These are phyloP conservation scores for Urocyon cinereoargenteus DNA, from an alignment of 2,797 vertebrate genomes.

Conservation along the genomic window DNA sequence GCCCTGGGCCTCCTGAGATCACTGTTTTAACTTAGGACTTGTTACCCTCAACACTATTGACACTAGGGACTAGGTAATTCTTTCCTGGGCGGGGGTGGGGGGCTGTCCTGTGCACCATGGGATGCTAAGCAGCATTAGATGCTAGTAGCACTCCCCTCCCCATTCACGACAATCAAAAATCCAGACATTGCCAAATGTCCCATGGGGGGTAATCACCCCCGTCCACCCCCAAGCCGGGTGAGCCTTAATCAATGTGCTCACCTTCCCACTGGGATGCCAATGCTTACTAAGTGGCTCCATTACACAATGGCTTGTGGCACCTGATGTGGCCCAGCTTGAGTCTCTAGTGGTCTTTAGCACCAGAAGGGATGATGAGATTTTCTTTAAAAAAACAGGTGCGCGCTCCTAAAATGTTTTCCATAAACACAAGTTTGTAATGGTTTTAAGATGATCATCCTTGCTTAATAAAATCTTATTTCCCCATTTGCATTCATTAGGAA, in stretches of 20 bases:
- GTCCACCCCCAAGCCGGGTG: no score
- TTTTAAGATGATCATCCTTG: constrained; percentile 54
- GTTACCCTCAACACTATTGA: accelerated
- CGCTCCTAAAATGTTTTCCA: not conserved
- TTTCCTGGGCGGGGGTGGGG: not conserved
- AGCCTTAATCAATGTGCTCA: not conserved
- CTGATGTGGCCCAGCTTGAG: not conserved
- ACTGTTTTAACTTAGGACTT: not conserved
- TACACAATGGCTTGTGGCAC: not conserved
- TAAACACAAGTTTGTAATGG: constrained; percentile 13
- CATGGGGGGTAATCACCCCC: not conserved
- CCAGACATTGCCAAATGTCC: not conserved
- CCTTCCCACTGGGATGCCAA: no score
- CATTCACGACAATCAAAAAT: not conserved
- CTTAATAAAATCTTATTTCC: constrained; percentile 77
- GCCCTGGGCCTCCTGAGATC: no score
- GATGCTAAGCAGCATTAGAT: accelerated
- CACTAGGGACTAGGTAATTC: not conserved
- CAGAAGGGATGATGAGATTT: not conserved
- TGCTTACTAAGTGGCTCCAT: accelerated
- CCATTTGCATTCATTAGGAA: constrained; percentile 77
- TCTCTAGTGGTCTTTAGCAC: not conserved
- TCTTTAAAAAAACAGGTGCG: constrained; percentile 1
- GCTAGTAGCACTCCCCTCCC: accelerated
- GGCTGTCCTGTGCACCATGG: no score